phyloP scores from a whole-genome alignment of 2,113 vertebrate genomes.

The Zosterops japonicus region DNA sequence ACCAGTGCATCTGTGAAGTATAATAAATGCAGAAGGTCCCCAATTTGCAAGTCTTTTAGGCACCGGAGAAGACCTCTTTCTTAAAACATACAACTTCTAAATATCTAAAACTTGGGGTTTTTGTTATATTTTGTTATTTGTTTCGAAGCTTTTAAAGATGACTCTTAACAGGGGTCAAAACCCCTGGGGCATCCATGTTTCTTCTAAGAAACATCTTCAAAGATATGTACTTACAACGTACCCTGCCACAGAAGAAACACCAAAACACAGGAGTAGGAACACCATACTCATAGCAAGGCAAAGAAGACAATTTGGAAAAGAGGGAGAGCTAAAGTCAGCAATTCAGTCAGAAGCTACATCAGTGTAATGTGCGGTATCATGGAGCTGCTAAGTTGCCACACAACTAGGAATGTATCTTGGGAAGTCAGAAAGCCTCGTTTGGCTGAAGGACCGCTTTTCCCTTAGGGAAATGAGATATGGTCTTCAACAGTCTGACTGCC shows the following conservation, averaged over 20 bases:
- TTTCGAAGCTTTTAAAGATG: neutral
- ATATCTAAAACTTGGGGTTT: neutral
- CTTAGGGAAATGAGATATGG: neutral
- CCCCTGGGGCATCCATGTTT: neutral
- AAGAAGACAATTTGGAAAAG: neutral
- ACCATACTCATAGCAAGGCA: neutral
- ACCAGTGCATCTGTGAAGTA: neutral
- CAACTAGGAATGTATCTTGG: accelerated
- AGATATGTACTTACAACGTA: accelerated
- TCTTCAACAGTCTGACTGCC: neutral
- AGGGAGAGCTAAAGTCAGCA: neutral
- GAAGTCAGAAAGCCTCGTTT: neutral
- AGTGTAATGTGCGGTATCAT: neutral
- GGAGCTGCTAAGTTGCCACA: neutral
- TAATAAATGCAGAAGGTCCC: neutral
- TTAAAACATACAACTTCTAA: neutral
- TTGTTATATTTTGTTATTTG: neutral
- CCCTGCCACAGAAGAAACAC: neutral
- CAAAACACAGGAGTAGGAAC: neutral
- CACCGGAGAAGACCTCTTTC: neutral
- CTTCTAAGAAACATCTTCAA: neutral
- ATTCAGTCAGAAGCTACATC: neutral
- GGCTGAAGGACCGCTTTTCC: neutral
- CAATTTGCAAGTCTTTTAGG: neutral
- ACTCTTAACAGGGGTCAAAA: neutral